Conservation (phyloP, 1,140 invertebrate species). For the Latrodectus geometricus region DNA sequence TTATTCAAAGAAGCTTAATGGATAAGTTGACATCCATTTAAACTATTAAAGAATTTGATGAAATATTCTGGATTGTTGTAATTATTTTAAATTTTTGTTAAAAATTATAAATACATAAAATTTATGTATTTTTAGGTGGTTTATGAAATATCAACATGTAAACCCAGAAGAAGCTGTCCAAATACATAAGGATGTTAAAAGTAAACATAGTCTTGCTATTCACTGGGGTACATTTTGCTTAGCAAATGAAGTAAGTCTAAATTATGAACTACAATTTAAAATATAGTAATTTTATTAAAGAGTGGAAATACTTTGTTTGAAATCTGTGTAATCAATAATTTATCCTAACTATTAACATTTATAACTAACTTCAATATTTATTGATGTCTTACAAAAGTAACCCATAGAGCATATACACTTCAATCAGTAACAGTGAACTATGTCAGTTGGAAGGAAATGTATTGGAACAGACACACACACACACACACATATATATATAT, state of each 20-base stretch:
- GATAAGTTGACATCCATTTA: neutral
- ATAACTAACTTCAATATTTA: no score
- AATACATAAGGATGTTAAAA: constrained; percentile 70
- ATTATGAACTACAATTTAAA: neutral
- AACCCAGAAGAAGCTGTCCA: constrained; percentile 72
- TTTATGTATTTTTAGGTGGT: constrained; percentile 65
- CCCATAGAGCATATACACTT: no score
- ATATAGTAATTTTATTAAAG: neutral
- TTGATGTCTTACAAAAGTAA: no score
- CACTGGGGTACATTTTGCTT: constrained; percentile 70
- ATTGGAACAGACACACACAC: no score
- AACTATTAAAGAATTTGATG: neutral
- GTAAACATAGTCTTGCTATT: constrained; percentile 66
- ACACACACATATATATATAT: no score
- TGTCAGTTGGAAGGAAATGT: no score
- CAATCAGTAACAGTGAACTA: no score
- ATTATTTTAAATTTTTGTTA: neutral
- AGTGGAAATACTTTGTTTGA: no score
- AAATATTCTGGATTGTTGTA: neutral
- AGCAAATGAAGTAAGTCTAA: constrained; percentile 64
- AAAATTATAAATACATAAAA: neutral
- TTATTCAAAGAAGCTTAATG: neutral
- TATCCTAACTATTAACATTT: no score
- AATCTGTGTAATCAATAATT: no score
- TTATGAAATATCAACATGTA: constrained; percentile 72